phyloP scores from a whole-genome alignment of 1,140 invertebrate genomes.

The Leptinotarsa defecta region DNA sequence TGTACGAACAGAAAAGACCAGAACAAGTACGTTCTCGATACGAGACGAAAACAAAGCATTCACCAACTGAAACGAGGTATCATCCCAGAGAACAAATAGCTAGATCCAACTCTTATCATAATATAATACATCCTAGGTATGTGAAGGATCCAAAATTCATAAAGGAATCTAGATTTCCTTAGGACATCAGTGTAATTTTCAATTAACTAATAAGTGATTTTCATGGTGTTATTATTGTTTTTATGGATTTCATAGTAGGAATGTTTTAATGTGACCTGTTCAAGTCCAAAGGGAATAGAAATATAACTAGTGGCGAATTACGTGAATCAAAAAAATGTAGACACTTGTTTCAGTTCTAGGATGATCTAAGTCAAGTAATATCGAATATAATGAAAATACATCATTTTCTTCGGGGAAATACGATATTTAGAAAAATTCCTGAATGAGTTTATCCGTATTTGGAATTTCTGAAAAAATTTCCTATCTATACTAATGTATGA shows the following conservation, averaged over 20 bases:
- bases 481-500: no score
- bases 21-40: constrained; percentile 37
- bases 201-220: neutral
- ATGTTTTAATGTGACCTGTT: neutral
- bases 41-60: constrained; percentile 51
- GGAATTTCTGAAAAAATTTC: no score
- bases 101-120: constrained; percentile 64
- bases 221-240: neutral
- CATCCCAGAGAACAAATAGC: constrained; percentile 47
- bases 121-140: constrained; percentile 63
- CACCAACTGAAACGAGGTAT: constrained; percentile 52
- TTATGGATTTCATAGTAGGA: neutral
- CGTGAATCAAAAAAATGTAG: no score
- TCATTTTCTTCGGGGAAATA: no score
- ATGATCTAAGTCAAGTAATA: no score
- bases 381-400: no score
- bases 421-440: no score
- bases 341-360: no score
- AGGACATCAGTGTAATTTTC: neutral
- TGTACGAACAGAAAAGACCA: constrained; percentile 33
- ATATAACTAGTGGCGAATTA: no score
- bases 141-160: constrained; percentile 65
- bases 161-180: constrained; percentile 61
- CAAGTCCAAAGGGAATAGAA: no score
- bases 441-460: no score